Base-by-base conservation (phyloP, 2,888 invertebrate genomes). In the Bursaphelenchus okinawaensis region DNA sequence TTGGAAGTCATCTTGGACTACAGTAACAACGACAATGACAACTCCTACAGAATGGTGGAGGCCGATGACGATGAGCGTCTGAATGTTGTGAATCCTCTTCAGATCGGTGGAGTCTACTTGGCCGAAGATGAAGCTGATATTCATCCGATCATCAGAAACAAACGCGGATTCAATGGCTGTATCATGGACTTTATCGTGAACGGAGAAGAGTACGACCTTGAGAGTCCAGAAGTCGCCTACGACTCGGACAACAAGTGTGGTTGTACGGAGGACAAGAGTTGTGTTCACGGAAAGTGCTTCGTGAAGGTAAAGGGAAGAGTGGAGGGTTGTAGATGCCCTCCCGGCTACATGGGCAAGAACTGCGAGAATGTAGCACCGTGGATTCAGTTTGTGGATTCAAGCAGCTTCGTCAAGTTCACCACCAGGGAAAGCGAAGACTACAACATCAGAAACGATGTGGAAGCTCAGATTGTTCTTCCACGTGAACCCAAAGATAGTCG, bases 161-260 rank as follows among this genome's bases (percentile, higher is more conserved):
- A 71, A 12, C 69, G 70, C 84, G 90, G 91, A 23, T 95, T 96
- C 83, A 91, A 92, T 82, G 98, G 98, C 12, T 98, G 98, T 84
- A 91, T 98, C 68, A 88, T 92, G 78, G 94, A 98, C 84, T 86
- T 98, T 57, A 89, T 93, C 81, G 93, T 96, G 83, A 95, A 98
- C 83, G 93, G 93, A 79, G 82, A 84, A 82, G 85, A 85, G 62
- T 96, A 96, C 84, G 96, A 98, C 83, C 86, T 98, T 74, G 93
- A 93, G 0, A 91, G 91, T 83, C 93, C 94, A 0, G 94, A 93
- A 0, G 52, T 57, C 40, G 28, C 12, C 40, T 51, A 28, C 19
- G 52, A 55, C 26, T 68, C 68, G 59, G 68, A 60, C 23, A 24
- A 61, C 61, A 60, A 52, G 12, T 65, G 58, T 56, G 16, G 24